These are phyloP conservation scores for Xyliphius kryptos DNA, from an alignment of 2,113 vertebrate species.

Conservation along the genomic window DNA sequence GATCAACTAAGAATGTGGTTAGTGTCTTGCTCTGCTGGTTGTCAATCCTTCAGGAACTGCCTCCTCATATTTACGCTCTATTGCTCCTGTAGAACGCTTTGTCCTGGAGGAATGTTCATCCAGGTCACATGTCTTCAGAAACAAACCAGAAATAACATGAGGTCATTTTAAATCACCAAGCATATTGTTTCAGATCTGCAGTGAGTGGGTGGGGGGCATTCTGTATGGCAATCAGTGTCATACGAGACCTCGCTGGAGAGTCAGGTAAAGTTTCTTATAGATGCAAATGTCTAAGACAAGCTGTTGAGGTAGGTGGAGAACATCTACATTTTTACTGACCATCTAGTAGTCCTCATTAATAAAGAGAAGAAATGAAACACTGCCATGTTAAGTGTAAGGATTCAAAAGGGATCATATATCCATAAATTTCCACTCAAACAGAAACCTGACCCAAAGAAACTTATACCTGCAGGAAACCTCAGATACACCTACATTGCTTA, in stretches of 20 bases:
- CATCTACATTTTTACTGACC: slow-evolving; percentile 33
- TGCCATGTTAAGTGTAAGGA: slow-evolving; percentile 35
- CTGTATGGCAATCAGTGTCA: slow-evolving; percentile 27
- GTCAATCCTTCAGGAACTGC: slow-evolving; percentile 25
- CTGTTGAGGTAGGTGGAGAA: slow-evolving; percentile 27
- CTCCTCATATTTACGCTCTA: slow-evolving; percentile 11
- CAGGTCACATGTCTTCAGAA: slow-evolving; percentile 17
- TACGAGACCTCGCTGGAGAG: slow-evolving; percentile 16
- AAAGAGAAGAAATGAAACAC: slow-evolving; percentile 39
- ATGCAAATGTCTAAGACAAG: slow-evolving; percentile 12
- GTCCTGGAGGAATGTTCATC: slow-evolving; percentile 20
- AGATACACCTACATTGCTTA: neutral
- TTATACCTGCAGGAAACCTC: neutral
- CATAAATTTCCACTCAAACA: slow-evolving; percentile 29
- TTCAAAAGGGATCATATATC: slow-evolving; percentile 37
- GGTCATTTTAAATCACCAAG: slow-evolving; percentile 35
- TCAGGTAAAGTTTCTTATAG: slow-evolving; percentile 29
- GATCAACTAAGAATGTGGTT: slow-evolving; percentile 22
- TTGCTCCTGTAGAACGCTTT: slow-evolving; percentile 29
- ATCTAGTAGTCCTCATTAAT: slow-evolving; percentile 38
- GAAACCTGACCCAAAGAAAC: neutral
- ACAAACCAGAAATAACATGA: slow-evolving; percentile 13
- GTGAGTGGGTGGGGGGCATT: slow-evolving; percentile 36
- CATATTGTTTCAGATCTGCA: slow-evolving; percentile 24
- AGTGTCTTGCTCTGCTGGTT: slow-evolving; percentile 3